A percentile compares a stretch with the other conserved stretches of the same genome.
These are phyloP conservation scores for Seira musarum DNA, from an alignment of 2,888 invertebrate species.

Conservation along the genomic window DNA sequence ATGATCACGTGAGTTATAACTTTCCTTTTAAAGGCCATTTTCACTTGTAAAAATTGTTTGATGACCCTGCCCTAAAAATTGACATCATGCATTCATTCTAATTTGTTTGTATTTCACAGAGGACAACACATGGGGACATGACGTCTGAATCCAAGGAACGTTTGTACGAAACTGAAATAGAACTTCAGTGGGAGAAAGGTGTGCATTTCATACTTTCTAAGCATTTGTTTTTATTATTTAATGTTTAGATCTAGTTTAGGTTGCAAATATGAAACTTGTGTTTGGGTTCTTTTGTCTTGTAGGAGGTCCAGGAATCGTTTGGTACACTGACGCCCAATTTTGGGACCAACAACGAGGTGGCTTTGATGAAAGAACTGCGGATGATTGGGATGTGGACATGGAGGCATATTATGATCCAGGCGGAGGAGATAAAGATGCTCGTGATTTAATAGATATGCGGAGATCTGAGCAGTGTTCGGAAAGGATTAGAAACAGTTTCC, in stretches of 20 bases:
- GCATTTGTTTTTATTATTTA: background rate
- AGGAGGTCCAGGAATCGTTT: conserved; percentile 75
- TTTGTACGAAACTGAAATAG: conserved; percentile 72
- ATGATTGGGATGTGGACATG: conserved; percentile 77
- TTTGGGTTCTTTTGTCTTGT: background rate
- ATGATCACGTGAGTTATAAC: conserved; percentile 73
- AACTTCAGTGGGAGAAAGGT: conserved; percentile 77
- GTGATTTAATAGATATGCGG: conserved; percentile 73
- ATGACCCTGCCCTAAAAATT: too few species aligned
- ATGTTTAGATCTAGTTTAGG: background rate
- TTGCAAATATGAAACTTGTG: background rate
- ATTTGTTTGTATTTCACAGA: conserved; percentile 22
- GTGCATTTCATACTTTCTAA: background rate
- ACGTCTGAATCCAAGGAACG: conserved; percentile 73
- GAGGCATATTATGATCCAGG: conserved; percentile 74
- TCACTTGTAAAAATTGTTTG: background rate
- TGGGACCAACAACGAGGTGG: conserved; percentile 75
- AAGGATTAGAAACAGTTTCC: conserved; percentile 67
- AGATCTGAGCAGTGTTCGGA: conserved; percentile 68
- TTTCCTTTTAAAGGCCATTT: background rate
- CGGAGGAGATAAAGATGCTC: conserved; percentile 74
- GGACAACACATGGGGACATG: conserved; percentile 64
- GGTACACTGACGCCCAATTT: conserved; percentile 76
- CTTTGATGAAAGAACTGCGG: conserved; percentile 76
- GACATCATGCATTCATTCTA: background rate